phyloP scores from a whole-genome alignment of 2,888 invertebrate genomes.

The Synergus itoensis region DNA sequence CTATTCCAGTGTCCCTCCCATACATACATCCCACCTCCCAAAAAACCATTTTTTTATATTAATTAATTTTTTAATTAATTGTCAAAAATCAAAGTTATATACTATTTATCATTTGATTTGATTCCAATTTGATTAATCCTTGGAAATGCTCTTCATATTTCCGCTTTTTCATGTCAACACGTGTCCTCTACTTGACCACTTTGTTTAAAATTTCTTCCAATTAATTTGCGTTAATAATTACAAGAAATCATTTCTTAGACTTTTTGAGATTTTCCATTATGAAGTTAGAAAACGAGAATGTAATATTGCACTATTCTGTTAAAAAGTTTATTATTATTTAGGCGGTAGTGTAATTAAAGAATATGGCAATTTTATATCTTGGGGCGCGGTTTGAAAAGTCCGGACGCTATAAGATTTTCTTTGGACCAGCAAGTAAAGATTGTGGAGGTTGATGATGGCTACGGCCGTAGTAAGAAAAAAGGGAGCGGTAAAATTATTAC shows the following conservation, averaged over 20 bases:
- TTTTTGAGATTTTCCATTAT: too few relatives aligned
- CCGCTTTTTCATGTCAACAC: too few relatives aligned
- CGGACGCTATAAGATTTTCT: slow-evolving; percentile 56
- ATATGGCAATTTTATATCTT: slow-evolving; percentile 20
- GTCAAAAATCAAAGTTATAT: not conserved
- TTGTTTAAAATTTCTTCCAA: too few relatives aligned
- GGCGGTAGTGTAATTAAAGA: not conserved
- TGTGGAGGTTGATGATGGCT: slow-evolving; percentile 58
- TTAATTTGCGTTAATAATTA: too few relatives aligned
- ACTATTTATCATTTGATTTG: too few relatives aligned
- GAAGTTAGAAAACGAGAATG: too few relatives aligned
- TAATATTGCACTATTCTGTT: too few relatives aligned
- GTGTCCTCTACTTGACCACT: too few relatives aligned
- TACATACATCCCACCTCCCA: not conserved
- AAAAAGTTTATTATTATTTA: not conserved
- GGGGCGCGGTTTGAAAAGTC: slow-evolving; percentile 7
- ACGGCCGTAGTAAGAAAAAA: slow-evolving; percentile 42
- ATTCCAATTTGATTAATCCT: too few relatives aligned
- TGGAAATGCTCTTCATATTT: too few relatives aligned
- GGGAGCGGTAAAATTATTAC: slow-evolving; percentile 69
- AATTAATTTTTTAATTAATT: not conserved
- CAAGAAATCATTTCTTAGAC: too few relatives aligned
- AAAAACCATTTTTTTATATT: not conserved
- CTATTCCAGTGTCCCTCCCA: too few relatives aligned
- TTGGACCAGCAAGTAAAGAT: slow-evolving; percentile 65